These are phyloP conservation scores for Chiropotes sagulatus DNA, from an alignment of 2,797 vertebrate species.

Conservation along the genomic window DNA sequence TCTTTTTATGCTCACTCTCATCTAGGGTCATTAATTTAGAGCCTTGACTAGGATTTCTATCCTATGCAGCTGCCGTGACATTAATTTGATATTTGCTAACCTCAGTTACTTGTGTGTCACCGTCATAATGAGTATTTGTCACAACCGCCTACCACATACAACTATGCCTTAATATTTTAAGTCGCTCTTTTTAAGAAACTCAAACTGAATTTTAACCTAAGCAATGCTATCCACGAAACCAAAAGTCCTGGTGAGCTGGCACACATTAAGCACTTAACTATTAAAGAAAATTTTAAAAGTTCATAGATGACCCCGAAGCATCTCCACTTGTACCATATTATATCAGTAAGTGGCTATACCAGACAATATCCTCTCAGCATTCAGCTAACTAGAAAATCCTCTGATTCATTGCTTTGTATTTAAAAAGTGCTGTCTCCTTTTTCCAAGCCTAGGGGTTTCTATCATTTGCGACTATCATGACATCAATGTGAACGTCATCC, in stretches of 20 bases:
- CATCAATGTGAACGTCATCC: not conserved
- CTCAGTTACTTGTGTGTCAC: not conserved
- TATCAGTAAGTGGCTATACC: accelerated
- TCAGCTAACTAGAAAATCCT: not conserved
- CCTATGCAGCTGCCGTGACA: not conserved
- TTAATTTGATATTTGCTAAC: not conserved
- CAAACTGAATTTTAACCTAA: not conserved
- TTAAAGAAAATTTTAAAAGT: not conserved
- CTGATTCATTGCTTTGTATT: not conserved
- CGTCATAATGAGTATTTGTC: not conserved
- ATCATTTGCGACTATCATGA: not conserved
- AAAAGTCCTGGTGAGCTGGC: not conserved
- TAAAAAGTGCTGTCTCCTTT: not conserved
- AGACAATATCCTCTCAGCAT: accelerated
- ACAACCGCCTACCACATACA: accelerated
- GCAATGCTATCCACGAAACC: not conserved
- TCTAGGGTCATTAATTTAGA: not conserved
- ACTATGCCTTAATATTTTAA: not conserved
- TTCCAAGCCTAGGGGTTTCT: not conserved
- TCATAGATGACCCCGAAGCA: not conserved
- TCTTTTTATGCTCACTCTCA: not conserved
- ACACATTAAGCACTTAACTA: not conserved
- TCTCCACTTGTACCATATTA: too few species aligned
- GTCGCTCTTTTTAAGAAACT: not conserved
- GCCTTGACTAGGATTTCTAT: not conserved